phyloP scores from a whole-genome alignment of 2,888 invertebrate species.

The Anagyrus pseudococci region DNA sequence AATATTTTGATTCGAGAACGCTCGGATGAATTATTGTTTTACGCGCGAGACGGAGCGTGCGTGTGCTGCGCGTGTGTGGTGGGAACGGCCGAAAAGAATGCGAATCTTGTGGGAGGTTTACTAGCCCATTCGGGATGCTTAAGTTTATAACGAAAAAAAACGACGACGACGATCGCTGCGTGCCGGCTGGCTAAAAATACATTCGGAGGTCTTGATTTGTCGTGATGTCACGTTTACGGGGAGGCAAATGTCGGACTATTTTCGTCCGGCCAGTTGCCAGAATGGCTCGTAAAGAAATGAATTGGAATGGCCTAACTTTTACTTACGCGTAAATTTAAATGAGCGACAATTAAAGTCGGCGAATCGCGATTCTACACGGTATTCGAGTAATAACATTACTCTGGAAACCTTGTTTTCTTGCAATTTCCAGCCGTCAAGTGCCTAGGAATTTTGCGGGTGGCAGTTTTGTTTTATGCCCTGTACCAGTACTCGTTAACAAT shows the following conservation, averaged over 20 bases:
- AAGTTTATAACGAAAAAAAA: slow-evolving; percentile 11
- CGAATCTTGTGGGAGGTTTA: slow-evolving; percentile 3
- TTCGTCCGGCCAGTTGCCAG: slow-evolving; percentile 4
- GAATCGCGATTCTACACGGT: not conserved
- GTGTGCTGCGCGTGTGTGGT: too few relatives aligned
- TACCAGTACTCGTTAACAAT: too few relatives aligned
- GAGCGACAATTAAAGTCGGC: slow-evolving; percentile 27
- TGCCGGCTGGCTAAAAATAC: slow-evolving; percentile 23
- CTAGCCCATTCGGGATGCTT: not conserved
- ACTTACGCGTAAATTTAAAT: slow-evolving; percentile 24
- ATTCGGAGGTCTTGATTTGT: slow-evolving; percentile 14
- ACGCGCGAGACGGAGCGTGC: too few relatives aligned
- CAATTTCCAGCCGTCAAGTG: too few relatives aligned
- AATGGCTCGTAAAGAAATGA: slow-evolving; percentile 26
- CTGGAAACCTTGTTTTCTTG: not conserved
- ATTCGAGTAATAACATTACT: not conserved
- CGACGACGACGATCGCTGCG: not conserved
- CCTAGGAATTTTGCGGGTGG: too few relatives aligned
- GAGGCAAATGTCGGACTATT: slow-evolving; percentile 12
- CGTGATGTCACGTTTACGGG: slow-evolving; percentile 10
- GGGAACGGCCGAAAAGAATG: not conserved
- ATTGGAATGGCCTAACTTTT: slow-evolving; percentile 24
- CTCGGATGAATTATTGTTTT: too few relatives aligned
- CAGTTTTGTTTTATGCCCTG: too few relatives aligned
- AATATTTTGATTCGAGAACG: slow-evolving; percentile 7